Percentiles rank a stretch among this genome's conserved stretches.
These are phyloP conservation scores for Rhadina sibilatrix DNA, from an alignment of 2,113 vertebrate species.

Conservation along the genomic window DNA sequence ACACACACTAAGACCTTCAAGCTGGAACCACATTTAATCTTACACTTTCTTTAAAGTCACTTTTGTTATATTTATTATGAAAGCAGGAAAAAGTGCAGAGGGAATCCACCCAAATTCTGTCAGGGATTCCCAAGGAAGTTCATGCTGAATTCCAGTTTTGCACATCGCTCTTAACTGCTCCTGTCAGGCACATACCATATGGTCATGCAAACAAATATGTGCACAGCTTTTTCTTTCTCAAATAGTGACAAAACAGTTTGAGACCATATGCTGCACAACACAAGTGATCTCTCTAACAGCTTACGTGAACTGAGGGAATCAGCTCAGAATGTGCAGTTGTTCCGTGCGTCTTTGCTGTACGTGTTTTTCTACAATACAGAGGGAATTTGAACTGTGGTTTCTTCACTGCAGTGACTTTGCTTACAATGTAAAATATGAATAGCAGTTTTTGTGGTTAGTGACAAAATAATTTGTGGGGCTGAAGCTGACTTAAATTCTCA, in stretches of 20 bases:
- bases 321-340: not conserved
- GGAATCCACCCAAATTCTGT: not conserved
- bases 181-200: constrained; percentile 21
- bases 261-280: constrained; percentile 41
- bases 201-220: constrained; percentile 42
- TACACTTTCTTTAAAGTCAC: not conserved
- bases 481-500: not conserved
- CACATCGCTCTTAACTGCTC: not conserved
- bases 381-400: not conserved
- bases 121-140: not conserved
- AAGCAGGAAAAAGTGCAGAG: not conserved
- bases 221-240: constrained; percentile 45
- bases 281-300: not conserved
- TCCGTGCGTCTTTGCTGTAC: not conserved
- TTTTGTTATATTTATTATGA: not conserved
- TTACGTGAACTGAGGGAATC: not conserved
- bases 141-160: not conserved
- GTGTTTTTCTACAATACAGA: not conserved
- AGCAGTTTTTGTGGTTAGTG: not conserved
- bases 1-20: not conserved
- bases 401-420: not conserved
- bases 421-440: not conserved
- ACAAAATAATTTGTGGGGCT: not conserved
- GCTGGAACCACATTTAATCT: not conserved
- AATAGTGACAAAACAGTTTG: constrained; percentile 18